Base-by-base conservation (phyloP, 23 tunicate species). In the Trididemnum clinides region DNA sequence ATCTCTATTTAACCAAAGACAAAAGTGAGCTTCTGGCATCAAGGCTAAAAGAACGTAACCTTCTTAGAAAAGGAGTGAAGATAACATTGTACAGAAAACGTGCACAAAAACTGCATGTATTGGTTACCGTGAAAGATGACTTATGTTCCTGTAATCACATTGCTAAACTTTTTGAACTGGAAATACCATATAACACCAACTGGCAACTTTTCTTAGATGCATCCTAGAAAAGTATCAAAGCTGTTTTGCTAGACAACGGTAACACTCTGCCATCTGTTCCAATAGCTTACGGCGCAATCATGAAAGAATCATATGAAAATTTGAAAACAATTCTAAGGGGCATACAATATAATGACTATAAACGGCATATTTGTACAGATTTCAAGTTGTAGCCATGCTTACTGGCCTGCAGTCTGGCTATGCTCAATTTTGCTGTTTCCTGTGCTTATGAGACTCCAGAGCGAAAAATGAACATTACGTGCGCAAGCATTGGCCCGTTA, bases 1-100 rank as follows among this genome's bases (percentile, higher is more conserved):
- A 77, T 39, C 64, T 39, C 15, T n/a, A 77, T 44, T 44, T 77
- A 27, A 29, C 65, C 63, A 77, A 77, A 39, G 82, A 77, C 33
- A 44, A 39, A 38, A 34, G 44, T 29, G 64, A 77, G 38, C 62
- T 77, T 77, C 27, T 77, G 64, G 39, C 44, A 27, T 77, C 82
- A 44, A 77, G 82, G 64, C 64, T 77, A 19, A 44, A 77, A 27
- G 64, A 77, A 77, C 33, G 64, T 33, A 77, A 77, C 44, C 82
- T 77, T 44, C 82, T 77, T 0, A 0, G 27, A 77, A 23, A 44
- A 44, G 64, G 82, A 39, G 38, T 34, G 27, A 70, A 33, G 39
- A 29, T 77, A 29, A 27, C 82, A 27, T 39, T 28, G 63, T 77
- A 39, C 82, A 20, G 82, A 28, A 33, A 77, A 26, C 39, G 77